These are phyloP conservation scores for Diplodus sargus DNA, from an alignment of 2,797 vertebrate genomes.

Conservation along the genomic window DNA sequence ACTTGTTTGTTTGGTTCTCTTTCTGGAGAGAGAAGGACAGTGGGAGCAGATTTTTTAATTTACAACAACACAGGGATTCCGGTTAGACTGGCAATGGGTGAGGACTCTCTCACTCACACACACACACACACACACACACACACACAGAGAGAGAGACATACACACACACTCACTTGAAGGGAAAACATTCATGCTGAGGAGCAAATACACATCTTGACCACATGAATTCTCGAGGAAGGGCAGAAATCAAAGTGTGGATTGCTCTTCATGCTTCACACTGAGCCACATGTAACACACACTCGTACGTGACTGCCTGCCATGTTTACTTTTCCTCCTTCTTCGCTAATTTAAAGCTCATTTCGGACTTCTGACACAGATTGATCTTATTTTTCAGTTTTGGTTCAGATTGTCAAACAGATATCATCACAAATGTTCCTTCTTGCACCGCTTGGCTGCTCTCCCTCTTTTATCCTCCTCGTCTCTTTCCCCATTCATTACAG, in stretches of 20 bases:
- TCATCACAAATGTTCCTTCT: neutral
- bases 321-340: neutral
- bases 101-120: neutral
- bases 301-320: neutral
- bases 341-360: neutral
- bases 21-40: conserved; percentile 2
- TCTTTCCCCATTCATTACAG: neutral
- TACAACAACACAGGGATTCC: conserved; percentile 41
- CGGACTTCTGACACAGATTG: neutral
- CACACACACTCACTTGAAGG: neutral
- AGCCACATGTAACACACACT: neutral
- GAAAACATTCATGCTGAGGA: conserved; percentile 23
- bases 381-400: neutral
- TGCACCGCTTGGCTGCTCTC: neutral
- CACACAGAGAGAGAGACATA: neutral
- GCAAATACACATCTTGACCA: conserved; percentile 20
- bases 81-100: conserved; percentile 4
- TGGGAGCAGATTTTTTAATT: conserved; percentile 35
- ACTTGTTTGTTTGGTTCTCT: neutral
- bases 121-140: neutral
- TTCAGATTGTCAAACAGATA: neutral
- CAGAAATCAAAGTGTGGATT: conserved; percentile 26
- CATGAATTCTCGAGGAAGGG: neutral
- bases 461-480: neutral
- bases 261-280: conserved; percentile 6